Evolutionary conservation across 2,888 invertebrate species (phyloP).

Genomic region (Mythimna vitellina): DNA sequence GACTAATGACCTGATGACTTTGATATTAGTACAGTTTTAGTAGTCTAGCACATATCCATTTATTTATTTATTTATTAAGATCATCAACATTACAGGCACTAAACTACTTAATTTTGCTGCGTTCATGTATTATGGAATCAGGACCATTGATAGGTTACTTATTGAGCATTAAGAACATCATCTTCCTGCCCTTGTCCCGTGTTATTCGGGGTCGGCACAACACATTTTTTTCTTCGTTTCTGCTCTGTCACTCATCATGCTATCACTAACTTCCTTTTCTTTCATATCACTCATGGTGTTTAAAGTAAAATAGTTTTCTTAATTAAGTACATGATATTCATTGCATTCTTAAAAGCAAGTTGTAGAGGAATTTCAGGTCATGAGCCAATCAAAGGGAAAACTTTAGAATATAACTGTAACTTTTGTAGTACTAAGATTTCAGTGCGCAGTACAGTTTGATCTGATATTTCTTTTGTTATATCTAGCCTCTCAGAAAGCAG

Average conservation of each 20-base stretch:
- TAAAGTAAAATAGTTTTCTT: neutral
- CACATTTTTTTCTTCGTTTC: too few species aligned
- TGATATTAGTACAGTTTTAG: neutral
- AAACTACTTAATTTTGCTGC: too few species aligned
- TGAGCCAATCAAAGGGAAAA: neutral
- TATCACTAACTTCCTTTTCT: too few species aligned
- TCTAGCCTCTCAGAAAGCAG: slow-evolving; percentile 9
- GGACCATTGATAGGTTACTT: neutral
- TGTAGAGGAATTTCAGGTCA: neutral
- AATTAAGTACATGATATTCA: neutral
- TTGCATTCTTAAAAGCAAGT: neutral
- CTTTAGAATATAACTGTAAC: neutral
- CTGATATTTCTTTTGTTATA: slow-evolving; percentile 19
- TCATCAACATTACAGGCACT: too few species aligned
- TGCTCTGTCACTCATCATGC: too few species aligned
- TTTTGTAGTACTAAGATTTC: neutral
- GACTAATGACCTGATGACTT: too few species aligned
- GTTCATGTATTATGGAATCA: neutral
- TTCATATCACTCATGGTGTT: too few species aligned
- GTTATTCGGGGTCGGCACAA: too few species aligned
- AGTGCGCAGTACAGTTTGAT: neutral
- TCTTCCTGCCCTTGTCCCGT: too few species aligned
- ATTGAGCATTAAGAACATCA: neutral
- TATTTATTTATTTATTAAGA: neutral
- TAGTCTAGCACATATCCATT: too few species aligned